Base-by-base conservation (phyloP, 1,140 invertebrate species). In the Drosophila takahashii region DNA sequence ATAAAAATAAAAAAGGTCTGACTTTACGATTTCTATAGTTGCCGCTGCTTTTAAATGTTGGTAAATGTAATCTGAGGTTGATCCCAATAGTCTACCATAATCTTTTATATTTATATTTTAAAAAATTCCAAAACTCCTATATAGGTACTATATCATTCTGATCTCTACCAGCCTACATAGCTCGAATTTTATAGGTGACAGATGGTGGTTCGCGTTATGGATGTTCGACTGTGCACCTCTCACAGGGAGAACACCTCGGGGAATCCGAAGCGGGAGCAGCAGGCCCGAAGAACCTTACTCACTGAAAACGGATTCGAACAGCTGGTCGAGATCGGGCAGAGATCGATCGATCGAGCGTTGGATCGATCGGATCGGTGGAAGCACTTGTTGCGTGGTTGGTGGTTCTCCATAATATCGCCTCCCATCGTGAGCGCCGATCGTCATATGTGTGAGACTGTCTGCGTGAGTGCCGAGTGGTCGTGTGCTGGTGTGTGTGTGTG, bases 291-390 rank as follows among this genome's bases (percentile, higher is more conserved):
- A 70, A 84, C 76, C 70, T 83, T 84, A 84, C 77, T 67, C 81
- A 85, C 81, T 54, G 53, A 79, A 84, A 85, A 85, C 81, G 81
- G 81, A 85, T 74, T 80, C 81, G 67, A 85, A 87, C 83, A 87
- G 83, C 83, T 87, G 83, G 83, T 86, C 29, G 64, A 67, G 64
- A 67, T 67, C 59, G 45, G 62, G 36, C 27, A 42, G 27, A 64
- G 64, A 61, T 59, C 59, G 36, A 62, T 50, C 52, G 76, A 44
- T 64, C 53, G 62, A 77, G 59, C 36, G 53, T 44, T 44, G 16
- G 27, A 62, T 54, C 52, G 76, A 39, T 70, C 47, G 53, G 16
- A 59, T 80, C 66, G 50, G 48, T 65, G 58, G 34, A 67, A 42
- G 77, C 81, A 85, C 81, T 86, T 86, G 81, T 86, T 86, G 81